Evolutionary conservation across 2,888 invertebrate species (phyloP), one percentile per base, ranked within the genome.

Genomic region (Lingula anatina): DNA sequence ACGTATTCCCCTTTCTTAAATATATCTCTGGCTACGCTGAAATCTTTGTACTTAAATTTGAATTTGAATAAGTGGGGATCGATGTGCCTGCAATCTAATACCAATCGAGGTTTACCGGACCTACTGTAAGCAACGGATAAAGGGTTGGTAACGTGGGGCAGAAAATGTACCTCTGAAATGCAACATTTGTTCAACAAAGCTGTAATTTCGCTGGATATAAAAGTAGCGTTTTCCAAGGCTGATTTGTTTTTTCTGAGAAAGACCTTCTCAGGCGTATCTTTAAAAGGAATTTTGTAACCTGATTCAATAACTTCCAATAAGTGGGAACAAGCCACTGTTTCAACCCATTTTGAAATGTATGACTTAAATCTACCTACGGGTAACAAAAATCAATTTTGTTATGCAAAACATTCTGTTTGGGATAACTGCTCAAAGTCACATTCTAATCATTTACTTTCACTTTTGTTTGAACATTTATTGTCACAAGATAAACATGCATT

Each of bases 1-100:
- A 48, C 5, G 40, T 26, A 44, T 23, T 44, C 44, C 3, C 44
- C 44, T 35, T 38, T 18, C 12, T 47, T 9, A 21, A 51, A 24
- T 15, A 46, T 18, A 9, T 26, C 21, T 26, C 21, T 31, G 2
- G 44, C 47, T 24, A 35, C 27, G 5, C 2, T 7, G 2, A n/a
- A 49, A 31, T 51, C 47, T 47, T 51, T 44, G 27, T 20, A 44
- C 21, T 47, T 47, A 28, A 48, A 35, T 28, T 21, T 43, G n/a
- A 42, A 44, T 4, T 49, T 12, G n/a, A 43, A 41, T 18, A 46
- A 46, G 46, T 37, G 26, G 7, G 3, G 5, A 12, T 51, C 47
- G 12, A 41, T 36, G 20, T 47, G 47, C 15, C 46, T 46, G 18
- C 25, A 25, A 21, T 46, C 46, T 18, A 44, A 20, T 18, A 47